Percentiles rank a stretch among this genome's conserved stretches.
These are phyloP conservation scores for Oryctolagus cuniculus DNA, from an alignment of 2,113 vertebrate species.

Conservation along the genomic window mOryCun1.1 NC_091448.1:13994501-13995000, in stretches of 20 bases:
- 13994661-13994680: constrained; percentile 60
- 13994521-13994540: neutral
- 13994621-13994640: constrained; percentile 53
- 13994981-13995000: neutral
- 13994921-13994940: constrained; percentile 43
- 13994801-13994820: neutral
- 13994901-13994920: neutral
- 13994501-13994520: neutral
- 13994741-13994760: constrained; percentile 52
- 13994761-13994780: neutral
- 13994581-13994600: constrained; percentile 50
- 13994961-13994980: neutral
- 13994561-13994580: constrained; percentile 26
- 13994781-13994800: neutral
- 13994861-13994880: neutral
- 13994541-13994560: neutral
- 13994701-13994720: constrained; percentile 22
- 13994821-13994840: neutral
- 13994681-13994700: constrained; percentile 71
- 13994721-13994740: constrained; percentile 36
- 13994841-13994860: neutral
- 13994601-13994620: constrained; percentile 57
- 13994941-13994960: constrained; percentile 26
- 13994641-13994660: constrained; percentile 45
- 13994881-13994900: neutral